Percentiles rank a stretch among this genome's conserved stretches.
Evolutionary conservation across 2,113 vertebrate genomes (phyloP).

Genomic region (Oenanthe oenanthe): DNA sequence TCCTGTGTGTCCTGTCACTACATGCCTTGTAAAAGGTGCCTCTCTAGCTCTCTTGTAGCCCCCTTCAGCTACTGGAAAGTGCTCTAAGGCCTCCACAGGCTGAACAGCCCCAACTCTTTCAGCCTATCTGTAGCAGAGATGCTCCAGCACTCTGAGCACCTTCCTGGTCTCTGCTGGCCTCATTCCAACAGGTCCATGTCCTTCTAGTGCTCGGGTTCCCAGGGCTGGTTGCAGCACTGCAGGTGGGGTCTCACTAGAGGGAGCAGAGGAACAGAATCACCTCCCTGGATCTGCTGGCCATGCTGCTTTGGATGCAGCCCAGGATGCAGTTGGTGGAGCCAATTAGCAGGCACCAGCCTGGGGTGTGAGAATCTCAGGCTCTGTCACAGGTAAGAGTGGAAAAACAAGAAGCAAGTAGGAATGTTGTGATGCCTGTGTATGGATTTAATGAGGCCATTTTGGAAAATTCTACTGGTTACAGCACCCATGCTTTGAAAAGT

Average conservation of each 20-base stretch:
- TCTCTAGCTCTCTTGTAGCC: not conserved
- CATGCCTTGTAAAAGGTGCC: not conserved
- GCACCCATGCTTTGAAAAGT: not conserved
- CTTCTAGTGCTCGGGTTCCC: not conserved
- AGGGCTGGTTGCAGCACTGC: not conserved
- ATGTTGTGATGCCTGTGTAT: not conserved
- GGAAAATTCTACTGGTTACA: not conserved
- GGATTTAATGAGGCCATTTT: not conserved
- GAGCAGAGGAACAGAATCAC: not conserved
- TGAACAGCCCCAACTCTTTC: not conserved
- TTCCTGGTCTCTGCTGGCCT: not conserved
- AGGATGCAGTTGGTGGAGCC: not conserved
- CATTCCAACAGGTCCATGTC: not conserved
- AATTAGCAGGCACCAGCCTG: not conserved
- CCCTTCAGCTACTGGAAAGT: not conserved
- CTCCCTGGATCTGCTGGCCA: not conserved
- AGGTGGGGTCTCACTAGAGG: not conserved
- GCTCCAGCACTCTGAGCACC: not conserved
- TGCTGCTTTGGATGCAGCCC: not conserved
- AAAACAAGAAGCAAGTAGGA: not conserved
- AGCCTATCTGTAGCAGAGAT: not conserved
- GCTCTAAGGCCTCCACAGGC: not conserved
- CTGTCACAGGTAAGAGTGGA: not conserved
- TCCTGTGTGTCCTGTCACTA: not conserved
- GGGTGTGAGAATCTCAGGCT: not conserved